Base-by-base conservation (phyloP, 1,140 invertebrate genomes). In the Chelonus insularis region DNA sequence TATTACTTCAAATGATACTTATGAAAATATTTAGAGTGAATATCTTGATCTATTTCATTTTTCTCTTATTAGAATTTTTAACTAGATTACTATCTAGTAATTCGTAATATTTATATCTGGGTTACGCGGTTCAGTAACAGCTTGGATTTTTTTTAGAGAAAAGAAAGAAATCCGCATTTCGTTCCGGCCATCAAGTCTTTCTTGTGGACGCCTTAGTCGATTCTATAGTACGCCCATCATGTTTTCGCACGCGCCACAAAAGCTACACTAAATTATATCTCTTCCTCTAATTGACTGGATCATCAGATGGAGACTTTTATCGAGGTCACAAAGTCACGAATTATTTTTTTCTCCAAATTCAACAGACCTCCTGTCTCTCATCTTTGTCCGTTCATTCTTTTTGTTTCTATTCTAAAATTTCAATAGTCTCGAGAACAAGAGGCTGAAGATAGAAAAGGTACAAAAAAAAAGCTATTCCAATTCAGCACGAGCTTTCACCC, bases 61-160 rank as follows among this genome's bases (percentile, higher is more conserved):
- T 50, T 34, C 39, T 39, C 59, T 20, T 12, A 54, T 25, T 56
- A 62, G 16, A 52, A 12, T 57, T 37, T n/a, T 20, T 54, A 63
- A 32, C 60, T 54, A 43, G 16, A 43, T 4, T 16, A 18, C 8
- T 32, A 37, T 23, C 5, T 43, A 20, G 51, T 56, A 56, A 65
- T 62, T 62, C 48, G 59, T 43, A 57, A 37, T 54, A 29, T 41
- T 20, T 20, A 57, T 59, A 66, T 60, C 64, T 66, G 57, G 64
- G 64, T 66, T 66, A 66, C 47, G 57, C 51, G 62, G 59, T 65
- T 65, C 64, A 65, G 64, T 65, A 65, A 60, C 58, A 54, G 25
- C 16, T 51, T 47, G 32, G 18, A 47, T 45, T 37, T 61, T 36
- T 48, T 36, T 34, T 45, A 60, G 62, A 56, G 62, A 65, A 56